Base-by-base conservation (phyloP, 1,140 invertebrate genomes). In the Adoxophyes honmai region DNA sequence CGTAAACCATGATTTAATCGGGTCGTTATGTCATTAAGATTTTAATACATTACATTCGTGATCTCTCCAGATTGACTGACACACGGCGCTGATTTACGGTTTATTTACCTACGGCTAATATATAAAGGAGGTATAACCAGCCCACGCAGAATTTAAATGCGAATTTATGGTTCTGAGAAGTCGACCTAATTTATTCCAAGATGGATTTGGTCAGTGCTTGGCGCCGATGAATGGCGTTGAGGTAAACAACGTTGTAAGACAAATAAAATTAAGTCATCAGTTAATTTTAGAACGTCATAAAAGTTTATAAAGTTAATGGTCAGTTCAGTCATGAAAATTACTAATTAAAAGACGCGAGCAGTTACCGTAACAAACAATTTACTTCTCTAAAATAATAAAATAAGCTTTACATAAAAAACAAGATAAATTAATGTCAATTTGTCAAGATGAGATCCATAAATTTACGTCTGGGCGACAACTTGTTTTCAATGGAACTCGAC, bases 401-500 rank as follows among this genome's bases (percentile, higher is more conserved):
- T 28, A 28, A 28, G 21, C 2, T 28, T 28, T 28, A 28, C 21
- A 28, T 28, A 28, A 28, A 3, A 6, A 28, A 28, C 7, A 48
- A 48, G 42, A 48, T 48, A 48, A 48, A 48, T 48, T 28, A 21
- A 48, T 21, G 11, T 1, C 16, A 48, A 48, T 48, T 48, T 48
- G 42, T 48, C 42, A 48, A 48, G 42, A 48, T 48, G 21, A 48
- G 9, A 48, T 48, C 42, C 28, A 33, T 48, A 48, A 48, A 48
- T 48, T 48, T 48, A 48, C 11, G 42, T 48, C 39, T 44, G 16
- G 16, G 11, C 42, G 42, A 18, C 42, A 21, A 48, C 21, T 48
- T 48, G 16, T 48, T 21, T 48, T 48, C 16, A 21, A 48, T 48
- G 42, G 42, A 14, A 48, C 42, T 18, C 16, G 42, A 13, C 18